Evolutionary conservation across 2,888 invertebrate genomes (phyloP).

Genomic region (Imbricaverruca yamaguchii): DNA sequence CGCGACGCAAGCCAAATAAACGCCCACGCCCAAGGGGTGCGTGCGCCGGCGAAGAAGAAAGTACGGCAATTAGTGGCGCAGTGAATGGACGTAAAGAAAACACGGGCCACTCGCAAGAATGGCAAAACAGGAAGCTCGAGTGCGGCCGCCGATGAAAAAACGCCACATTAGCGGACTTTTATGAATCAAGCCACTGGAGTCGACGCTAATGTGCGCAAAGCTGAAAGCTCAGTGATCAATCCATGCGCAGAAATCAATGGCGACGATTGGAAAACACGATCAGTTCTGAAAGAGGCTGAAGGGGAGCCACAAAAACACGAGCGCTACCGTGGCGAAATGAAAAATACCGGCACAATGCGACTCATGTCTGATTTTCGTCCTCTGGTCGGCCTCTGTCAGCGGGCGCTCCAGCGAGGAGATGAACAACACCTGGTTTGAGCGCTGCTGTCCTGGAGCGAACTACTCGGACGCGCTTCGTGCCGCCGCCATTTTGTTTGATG

Average conservation of each 20-base stretch:
- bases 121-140: neutral
- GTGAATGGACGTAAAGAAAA: constrained; percentile 12
- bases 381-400: neutral
- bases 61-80: constrained; percentile 2
- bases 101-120: neutral
- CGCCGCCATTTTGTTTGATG: too few species aligned
- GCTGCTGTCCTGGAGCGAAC: too few species aligned
- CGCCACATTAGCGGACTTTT: constrained; percentile 5
- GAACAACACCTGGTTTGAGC: neutral
- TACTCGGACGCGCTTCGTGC: too few species aligned
- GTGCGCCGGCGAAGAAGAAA: constrained; percentile 3
- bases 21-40: neutral
- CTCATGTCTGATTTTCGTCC: constrained; percentile 2
- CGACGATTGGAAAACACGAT: neutral
- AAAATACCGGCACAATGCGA: neutral
- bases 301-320: constrained; percentile 6
- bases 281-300: neutral
- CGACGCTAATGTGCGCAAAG: neutral
- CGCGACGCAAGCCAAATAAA: constrained; percentile 1
- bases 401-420: neutral
- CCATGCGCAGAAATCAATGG: neutral
- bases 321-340: neutral
- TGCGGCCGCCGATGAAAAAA: neutral
- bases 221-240: neutral
- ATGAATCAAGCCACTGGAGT: neutral